Base-by-base conservation (phyloP, 1,140 invertebrate genomes). In the Lutraria rhynchaena region DNA sequence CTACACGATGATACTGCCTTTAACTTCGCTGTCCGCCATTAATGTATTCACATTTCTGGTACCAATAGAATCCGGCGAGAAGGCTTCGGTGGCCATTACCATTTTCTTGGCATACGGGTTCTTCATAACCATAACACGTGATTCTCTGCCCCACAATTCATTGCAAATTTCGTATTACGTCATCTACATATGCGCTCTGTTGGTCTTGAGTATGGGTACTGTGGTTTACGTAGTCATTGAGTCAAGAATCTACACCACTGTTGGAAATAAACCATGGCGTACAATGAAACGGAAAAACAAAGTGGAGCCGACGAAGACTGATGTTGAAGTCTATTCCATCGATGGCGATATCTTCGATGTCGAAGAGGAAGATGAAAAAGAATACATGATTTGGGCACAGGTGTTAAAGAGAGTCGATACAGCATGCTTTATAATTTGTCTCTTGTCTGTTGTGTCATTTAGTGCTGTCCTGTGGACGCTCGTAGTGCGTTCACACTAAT, bases 101-200 rank as follows among this genome's bases (percentile, higher is more conserved):
- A 31, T 77, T 11, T 77, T 77, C 33, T 27, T 77, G 22, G 33
- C 75, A n/a, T 77, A 77, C 31, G 60, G 60, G 17, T 44, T 77
- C 46, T 65, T 77, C 37, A 24, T 77, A 7, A 77, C 75, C 29
- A 77, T 77, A 19, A 67, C 57, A 41, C 46, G 49, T 22, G 75
- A 77, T 15, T 31, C 44, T 61, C 27, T 77, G 27, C 75, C 75
- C 27, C 60, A 77, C 17, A 77, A 77, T 55, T 77, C 75, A 5
- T 13, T 67, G 3, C 37, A 77, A 11, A 33, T 57, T 1, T 77
- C 75, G 1, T 55, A 35, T 11, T 51, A 60, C 61, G 49, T 77
- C 17, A 3, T 77, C 0, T 67, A 67, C 22, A 65, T 77, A 13
- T 17, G 19, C 5, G 15, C 17, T 22, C 49, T 77, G 1, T 27